A percentile compares a stretch with the other conserved stretches of the same genome.
phyloP scores from a whole-genome alignment of 1,140 invertebrate genomes.

The Reticulitermes speratus region DNA sequence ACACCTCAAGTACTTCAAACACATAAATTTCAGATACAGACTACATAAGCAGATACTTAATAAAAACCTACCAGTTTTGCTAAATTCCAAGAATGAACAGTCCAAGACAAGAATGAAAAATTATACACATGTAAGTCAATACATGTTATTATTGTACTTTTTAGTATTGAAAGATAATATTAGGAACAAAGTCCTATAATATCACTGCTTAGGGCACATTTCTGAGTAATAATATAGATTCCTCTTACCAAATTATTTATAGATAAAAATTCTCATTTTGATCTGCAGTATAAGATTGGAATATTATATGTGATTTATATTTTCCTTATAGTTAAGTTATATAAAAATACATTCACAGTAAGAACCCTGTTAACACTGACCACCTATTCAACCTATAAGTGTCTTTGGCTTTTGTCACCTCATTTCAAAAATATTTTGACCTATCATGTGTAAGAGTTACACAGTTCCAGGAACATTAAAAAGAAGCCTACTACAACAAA shows the following conservation, averaged over 20 bases:
- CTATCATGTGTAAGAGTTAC: neutral
- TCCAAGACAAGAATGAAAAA: neutral
- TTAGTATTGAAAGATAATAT: neutral
- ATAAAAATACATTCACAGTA: conserved; percentile 18
- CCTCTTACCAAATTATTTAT: neutral
- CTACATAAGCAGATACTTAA: neutral
- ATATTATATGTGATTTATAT: neutral
- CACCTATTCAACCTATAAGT: neutral
- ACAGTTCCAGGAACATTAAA: neutral
- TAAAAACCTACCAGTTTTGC: neutral
- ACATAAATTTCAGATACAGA: neutral
- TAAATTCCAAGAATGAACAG: neutral
- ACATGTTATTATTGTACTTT: neutral
- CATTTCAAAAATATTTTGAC: neutral
- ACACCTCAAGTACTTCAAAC: neutral
- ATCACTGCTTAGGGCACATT: neutral
- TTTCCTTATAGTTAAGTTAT: neutral
- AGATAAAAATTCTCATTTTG: neutral
- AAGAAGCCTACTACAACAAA: neutral
- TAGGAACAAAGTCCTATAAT: conserved; percentile 17
- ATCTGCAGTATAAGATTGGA: neutral
- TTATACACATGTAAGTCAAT: neutral
- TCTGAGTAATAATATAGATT: neutral
- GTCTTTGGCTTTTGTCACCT: neutral
- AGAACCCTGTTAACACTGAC: neutral